Conservation (phyloP, 2,888 invertebrate species). For the Archips xylosteana region DNA sequence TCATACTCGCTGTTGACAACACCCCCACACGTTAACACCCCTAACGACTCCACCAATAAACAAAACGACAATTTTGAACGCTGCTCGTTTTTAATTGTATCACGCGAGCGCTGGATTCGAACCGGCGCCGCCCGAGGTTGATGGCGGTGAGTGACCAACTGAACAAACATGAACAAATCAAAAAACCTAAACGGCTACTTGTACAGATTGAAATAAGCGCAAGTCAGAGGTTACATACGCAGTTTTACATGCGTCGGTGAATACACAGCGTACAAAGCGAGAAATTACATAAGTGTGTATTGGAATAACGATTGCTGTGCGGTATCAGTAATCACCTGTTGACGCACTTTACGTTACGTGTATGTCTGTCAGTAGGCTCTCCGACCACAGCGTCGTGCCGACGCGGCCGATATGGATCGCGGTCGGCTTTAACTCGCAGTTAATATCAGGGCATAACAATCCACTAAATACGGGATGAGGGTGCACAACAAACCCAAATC, state of each 20-base stretch:
- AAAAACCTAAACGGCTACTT: slow-evolving; percentile 33
- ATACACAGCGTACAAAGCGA: not conserved
- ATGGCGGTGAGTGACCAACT: slow-evolving; percentile 57
- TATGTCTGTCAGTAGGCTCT: slow-evolving; percentile 48
- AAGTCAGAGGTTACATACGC: not conserved
- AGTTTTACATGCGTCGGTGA: not conserved
- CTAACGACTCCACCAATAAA: slow-evolving; percentile 5
- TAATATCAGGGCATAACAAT: slow-evolving; percentile 40
- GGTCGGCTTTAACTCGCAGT: slow-evolving; percentile 36
- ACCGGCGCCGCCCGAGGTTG: slow-evolving; percentile 23
- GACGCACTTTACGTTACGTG: slow-evolving; percentile 2
- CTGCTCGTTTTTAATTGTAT: not conserved
- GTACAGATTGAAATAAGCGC: not conserved
- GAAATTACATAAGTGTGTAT: slow-evolving; percentile 16
- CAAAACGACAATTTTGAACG: not conserved
- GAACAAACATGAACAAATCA: slow-evolving; percentile 50
- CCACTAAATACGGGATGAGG: slow-evolving; percentile 58
- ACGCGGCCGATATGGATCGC: slow-evolving; percentile 20
- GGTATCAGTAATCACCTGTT: not conserved
- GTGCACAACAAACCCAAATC: slow-evolving; percentile 73
- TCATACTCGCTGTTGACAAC: slow-evolving; percentile 76
- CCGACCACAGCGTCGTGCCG: slow-evolving; percentile 54
- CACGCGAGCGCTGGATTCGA: slow-evolving; percentile 15
- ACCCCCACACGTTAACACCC: slow-evolving; percentile 50
- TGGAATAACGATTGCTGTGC: not conserved